Base-by-base conservation (phyloP, 2,113 vertebrate genomes). In the Anoplopoma fimbria region DNA sequence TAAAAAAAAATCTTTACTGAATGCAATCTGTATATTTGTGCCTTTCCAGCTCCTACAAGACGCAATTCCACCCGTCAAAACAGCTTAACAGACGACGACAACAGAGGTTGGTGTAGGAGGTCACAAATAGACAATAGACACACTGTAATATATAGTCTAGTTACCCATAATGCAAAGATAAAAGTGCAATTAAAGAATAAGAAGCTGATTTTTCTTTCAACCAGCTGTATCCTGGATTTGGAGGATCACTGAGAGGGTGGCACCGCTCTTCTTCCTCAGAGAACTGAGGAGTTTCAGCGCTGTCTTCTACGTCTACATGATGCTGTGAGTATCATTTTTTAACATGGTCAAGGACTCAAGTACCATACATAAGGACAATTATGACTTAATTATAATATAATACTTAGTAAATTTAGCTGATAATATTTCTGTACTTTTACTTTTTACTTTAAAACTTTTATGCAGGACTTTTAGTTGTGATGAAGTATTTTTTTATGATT, bases 251-350 rank as follows among this genome's bases (percentile, higher is more conserved):
- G 63, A 63, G 78, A 88, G 6, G 36, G 62, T 85, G 0, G 5
- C 25, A 0, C 12, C 13, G 0, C 40, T 70, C 8, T 71, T 85
- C 34, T 57, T 73, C 25, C 33, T 70, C 69, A 51, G 63, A 21
- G 83, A 78, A 15, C 61, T 77, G 0, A 88, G 33, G 36, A 64
- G 80, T 64, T 12, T 95, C 61, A 79, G 93, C 34, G 1, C 47
- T 2, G 1, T 97, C 78, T 86, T 97, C 82, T 63, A 89, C 78
- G 51, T 96, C 85, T 96, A 94, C 72, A 25, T 97, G 27, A 40
- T 96, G 6, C 77, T 97, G 97, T 98, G 88, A 96, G 97, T 96
- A 38, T 33, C 14, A 0, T 3, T 17, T 9, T 38, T 57, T 13
- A 34, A 29, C 33, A 63, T n/a, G 17, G 25, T 10, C 6, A 17